Conservation (phyloP, 2,113 vertebrate genomes). For the Alethe castanea region DNA sequence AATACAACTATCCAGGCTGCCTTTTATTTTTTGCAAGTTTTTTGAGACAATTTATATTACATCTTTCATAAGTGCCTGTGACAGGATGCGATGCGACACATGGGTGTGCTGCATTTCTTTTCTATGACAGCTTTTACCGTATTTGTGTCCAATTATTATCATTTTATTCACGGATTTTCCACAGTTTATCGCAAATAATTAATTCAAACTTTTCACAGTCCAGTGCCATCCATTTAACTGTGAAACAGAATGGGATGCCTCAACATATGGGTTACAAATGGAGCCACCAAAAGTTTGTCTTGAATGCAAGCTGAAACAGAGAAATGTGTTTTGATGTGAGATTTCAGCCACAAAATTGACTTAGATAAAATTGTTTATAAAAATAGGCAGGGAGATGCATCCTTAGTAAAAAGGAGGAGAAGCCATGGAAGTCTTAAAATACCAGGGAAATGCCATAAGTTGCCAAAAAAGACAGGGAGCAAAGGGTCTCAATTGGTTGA, state of each 20-base stretch:
- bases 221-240: constrained; percentile 51
- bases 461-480: background rate
- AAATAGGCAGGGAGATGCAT: background rate
- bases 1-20: constrained; percentile 77
- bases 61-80: constrained; percentile 76
- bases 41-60: constrained; percentile 74
- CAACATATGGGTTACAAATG: constrained; percentile 64
- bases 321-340: constrained; percentile 45
- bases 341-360: constrained; percentile 52
- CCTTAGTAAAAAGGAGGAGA: background rate
- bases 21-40: constrained; percentile 67
- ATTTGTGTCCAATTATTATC: constrained; percentile 65
- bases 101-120: constrained; percentile 66
- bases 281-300: constrained; percentile 59
- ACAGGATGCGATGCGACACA: constrained; percentile 72
- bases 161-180: constrained; percentile 60
- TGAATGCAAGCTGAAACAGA: constrained; percentile 60
- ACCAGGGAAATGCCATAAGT: background rate
- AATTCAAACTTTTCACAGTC: constrained; percentile 59
- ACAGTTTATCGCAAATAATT: constrained; percentile 55
- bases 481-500: background rate
- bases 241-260: constrained; percentile 52
- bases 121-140: constrained; percentile 66
- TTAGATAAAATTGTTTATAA: background rate
- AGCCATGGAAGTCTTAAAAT: background rate